phyloP scores from a whole-genome alignment of 2,797 vertebrate genomes.

The Rhincodon typus region DNA sequence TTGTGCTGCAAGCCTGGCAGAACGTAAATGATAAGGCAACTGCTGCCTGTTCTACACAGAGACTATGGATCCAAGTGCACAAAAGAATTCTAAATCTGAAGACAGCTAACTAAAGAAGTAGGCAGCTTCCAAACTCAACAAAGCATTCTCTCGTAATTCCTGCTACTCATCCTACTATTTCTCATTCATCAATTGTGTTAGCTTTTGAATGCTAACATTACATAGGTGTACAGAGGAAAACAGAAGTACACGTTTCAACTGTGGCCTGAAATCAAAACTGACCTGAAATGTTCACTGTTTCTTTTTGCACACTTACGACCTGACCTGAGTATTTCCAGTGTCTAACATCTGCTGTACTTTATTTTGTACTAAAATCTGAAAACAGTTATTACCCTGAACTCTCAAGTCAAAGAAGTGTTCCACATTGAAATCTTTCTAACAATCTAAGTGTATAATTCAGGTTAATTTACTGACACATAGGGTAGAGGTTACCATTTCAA shows the following conservation, averaged over 20 bases:
- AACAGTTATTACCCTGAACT: neutral
- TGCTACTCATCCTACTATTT: neutral
- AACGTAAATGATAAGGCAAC: neutral
- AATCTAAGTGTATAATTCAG: neutral
- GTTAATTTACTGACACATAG: neutral
- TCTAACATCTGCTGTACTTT: too few relatives aligned
- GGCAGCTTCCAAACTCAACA: neutral
- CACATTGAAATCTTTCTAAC: neutral
- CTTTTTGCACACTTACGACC: neutral
- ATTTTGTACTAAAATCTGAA: neutral
- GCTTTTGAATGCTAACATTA: neutral
- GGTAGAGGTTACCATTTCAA: neutral
- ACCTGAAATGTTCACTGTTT: neutral
- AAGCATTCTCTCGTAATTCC: neutral
- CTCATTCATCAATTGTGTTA: neutral
- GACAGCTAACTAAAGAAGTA: neutral
- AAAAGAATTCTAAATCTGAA: neutral
- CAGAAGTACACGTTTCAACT: neutral
- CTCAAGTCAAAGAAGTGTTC: too few relatives aligned
- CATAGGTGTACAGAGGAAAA: neutral
- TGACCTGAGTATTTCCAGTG: too few relatives aligned
- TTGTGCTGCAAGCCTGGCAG: neutral
- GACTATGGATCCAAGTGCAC: neutral
- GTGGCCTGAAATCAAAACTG: too few relatives aligned
- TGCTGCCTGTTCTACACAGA: neutral